Conservation (phyloP, 2,888 invertebrate species). For the Nephrocerus scutellatus region DNA sequence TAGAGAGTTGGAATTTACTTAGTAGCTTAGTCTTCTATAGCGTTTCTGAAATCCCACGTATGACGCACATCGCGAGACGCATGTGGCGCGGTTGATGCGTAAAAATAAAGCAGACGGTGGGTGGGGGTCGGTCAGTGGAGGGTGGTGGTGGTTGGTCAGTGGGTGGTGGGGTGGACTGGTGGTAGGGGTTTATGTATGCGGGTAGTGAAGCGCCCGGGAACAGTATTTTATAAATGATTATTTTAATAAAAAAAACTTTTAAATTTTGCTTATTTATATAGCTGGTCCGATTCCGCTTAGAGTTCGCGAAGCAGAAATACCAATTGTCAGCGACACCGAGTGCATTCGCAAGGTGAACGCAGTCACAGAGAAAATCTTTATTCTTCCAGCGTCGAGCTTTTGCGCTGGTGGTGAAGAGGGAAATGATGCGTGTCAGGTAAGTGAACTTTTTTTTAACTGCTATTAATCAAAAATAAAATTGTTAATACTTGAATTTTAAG, state of each 20-base stretch:
- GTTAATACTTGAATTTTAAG: conserved; percentile 46
- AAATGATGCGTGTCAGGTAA: conserved; percentile 86
- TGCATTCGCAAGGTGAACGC: conserved; percentile 89
- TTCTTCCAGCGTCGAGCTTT: conserved; percentile 86
- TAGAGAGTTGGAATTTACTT: too few relatives aligned
- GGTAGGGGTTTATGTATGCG: too few relatives aligned
- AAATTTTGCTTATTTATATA: conserved; percentile 22
- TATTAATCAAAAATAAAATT: neutral
- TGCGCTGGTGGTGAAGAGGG: conserved; percentile 91
- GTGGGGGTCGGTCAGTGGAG: too few relatives aligned
- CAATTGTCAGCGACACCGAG: conserved; percentile 86
- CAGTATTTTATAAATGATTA: neutral
- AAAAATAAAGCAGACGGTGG: too few relatives aligned
- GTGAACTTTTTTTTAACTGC: conserved; percentile 2
- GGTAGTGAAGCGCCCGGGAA: too few relatives aligned
- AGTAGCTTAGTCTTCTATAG: too few relatives aligned
- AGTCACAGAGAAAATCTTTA: conserved; percentile 91
- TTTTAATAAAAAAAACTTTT: too few relatives aligned
- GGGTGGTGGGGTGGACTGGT: too few relatives aligned
- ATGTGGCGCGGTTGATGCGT: too few relatives aligned
- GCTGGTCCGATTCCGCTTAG: conserved; percentile 86
- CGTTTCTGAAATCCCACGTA: too few relatives aligned
- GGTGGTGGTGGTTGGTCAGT: too few relatives aligned
- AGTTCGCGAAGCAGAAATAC: conserved; percentile 84
- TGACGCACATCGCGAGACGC: too few relatives aligned